Percentiles rank a stretch among this genome's conserved stretches.
These are phyloP conservation scores for Taurulus bubalis DNA, from an alignment of 2,113 vertebrate genomes.

Conservation along the genomic window DNA sequence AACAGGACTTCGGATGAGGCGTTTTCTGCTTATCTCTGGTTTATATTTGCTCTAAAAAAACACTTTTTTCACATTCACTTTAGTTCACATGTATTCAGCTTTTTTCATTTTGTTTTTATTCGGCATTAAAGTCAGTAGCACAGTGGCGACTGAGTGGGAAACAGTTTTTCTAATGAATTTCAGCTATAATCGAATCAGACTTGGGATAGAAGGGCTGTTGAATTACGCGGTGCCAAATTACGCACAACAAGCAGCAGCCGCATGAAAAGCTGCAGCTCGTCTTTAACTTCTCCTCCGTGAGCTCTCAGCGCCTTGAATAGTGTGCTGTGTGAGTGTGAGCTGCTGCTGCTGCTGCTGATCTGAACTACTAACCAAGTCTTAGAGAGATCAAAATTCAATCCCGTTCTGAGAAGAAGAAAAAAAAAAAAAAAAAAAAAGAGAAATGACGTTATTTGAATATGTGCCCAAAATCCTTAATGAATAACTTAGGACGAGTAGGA, in stretches of 20 bases:
- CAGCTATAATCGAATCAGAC: constrained; percentile 28
- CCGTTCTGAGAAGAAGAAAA: constrained; percentile 83
- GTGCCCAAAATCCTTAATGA: constrained; percentile 99
- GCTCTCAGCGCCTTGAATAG: constrained; percentile 36
- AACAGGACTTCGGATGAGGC: constrained; percentile 11
- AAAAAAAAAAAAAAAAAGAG: constrained; percentile 70
- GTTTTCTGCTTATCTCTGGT: not conserved
- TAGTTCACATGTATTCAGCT: constrained; percentile 4
- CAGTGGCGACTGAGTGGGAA: constrained; percentile 39
- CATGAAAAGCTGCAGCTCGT: constrained; percentile 39
- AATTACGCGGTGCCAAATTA: constrained; percentile 64
- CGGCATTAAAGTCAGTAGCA: not conserved
- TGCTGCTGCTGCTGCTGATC: constrained; percentile 58
- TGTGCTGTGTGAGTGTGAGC: constrained; percentile 38
- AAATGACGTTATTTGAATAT: constrained; percentile 99
- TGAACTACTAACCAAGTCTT: constrained; percentile 75
- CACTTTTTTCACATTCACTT: constrained; percentile 6
- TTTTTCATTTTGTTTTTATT: constrained; percentile 27
- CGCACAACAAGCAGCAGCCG: constrained; percentile 46
- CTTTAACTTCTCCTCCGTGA: constrained; percentile 57
- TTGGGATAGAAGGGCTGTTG: constrained; percentile 35
- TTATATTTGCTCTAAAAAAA: not conserved
- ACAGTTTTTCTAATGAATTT: constrained; percentile 36
- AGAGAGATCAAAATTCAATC: constrained; percentile 83
- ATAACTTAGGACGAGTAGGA: constrained; percentile 99